These are phyloP conservation scores for Sesia apiformis DNA, from an alignment of 2,888 invertebrate species.

Conservation along the genomic window DNA sequence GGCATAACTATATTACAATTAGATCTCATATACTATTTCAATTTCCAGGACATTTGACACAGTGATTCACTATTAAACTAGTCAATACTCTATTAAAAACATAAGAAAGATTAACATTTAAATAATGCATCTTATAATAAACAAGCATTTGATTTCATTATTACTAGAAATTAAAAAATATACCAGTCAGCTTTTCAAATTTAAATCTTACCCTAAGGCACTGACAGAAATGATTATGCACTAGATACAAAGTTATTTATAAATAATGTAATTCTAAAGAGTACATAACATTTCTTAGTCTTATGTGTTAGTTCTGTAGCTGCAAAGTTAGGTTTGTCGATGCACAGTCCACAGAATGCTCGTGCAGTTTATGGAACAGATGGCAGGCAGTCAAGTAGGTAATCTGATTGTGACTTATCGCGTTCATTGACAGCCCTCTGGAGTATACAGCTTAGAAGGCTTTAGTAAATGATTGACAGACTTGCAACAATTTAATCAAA, in stretches of 20 bases:
- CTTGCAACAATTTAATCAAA: too few species aligned
- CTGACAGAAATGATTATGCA: slow-evolving; percentile 63
- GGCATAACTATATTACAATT: slow-evolving; percentile 55
- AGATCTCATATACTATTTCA: slow-evolving; percentile 29
- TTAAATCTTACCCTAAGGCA: slow-evolving; percentile 65
- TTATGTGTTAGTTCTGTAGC: slow-evolving; percentile 39
- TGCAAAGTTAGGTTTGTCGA: slow-evolving; percentile 11
- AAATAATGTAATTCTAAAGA: slow-evolving; percentile 58
- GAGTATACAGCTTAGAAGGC: too few species aligned
- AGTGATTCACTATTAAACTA: slow-evolving; percentile 29
- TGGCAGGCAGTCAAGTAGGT: too few species aligned
- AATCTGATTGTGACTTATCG: too few species aligned
- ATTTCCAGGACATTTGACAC: slow-evolving; percentile 57
- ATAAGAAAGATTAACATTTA: slow-evolving; percentile 20
- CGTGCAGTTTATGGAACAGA: too few species aligned
- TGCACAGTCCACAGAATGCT: too few species aligned
- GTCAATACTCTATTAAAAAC: slow-evolving; percentile 13
- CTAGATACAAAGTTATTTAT: slow-evolving; percentile 49
- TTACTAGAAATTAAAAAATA: slow-evolving; percentile 31
- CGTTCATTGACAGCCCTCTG: too few species aligned
- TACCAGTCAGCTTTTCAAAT: slow-evolving; percentile 38
- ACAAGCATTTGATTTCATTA: slow-evolving; percentile 36
- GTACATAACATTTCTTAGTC: slow-evolving; percentile 65
- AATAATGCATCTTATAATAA: slow-evolving; percentile 21
- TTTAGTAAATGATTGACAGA: too few species aligned